These are phyloP conservation scores for Stenolophus ochropezus DNA, from an alignment of 2,888 invertebrate genomes.

Conservation along the genomic window DNA sequence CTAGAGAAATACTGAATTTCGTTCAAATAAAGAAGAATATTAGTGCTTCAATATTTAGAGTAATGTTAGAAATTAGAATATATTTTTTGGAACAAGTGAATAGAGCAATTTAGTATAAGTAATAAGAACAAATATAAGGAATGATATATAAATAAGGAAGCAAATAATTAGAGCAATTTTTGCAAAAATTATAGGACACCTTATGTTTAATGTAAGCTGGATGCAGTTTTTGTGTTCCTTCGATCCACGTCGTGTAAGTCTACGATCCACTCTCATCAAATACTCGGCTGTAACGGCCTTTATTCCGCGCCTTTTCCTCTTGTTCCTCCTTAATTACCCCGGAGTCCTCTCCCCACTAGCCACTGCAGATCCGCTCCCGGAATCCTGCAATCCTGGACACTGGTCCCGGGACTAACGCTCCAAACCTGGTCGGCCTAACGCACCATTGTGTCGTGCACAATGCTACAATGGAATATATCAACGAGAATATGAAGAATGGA, in stretches of 20 bases:
- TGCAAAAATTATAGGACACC: no score
- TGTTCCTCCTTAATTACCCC: constrained; percentile 54
- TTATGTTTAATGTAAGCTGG: no score
- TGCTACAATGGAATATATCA: no score
- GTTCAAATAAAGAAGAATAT: no score
- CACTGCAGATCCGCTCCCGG: not conserved
- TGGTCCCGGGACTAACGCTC: not conserved
- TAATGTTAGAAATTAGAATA: no score
- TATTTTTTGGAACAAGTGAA: no score
- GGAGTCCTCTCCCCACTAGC: not conserved
- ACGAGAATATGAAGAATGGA: not conserved
- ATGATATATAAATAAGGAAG: no score
- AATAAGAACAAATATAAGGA: no score
- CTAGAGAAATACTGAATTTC: no score
- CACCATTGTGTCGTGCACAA: not conserved
- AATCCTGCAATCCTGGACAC: not conserved
- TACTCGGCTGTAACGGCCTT: constrained; percentile 39
- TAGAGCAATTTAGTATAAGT: no score
- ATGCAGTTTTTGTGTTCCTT: not conserved
- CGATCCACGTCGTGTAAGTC: not conserved
- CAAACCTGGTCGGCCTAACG: not conserved
- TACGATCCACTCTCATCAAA: constrained; percentile 50
- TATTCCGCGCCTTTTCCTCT: constrained; percentile 47
- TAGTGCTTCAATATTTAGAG: no score
- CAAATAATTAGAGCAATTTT: no score